phyloP scores from a whole-genome alignment of 2,113 vertebrate species.

The Zosterops hypoxanthus region DNA sequence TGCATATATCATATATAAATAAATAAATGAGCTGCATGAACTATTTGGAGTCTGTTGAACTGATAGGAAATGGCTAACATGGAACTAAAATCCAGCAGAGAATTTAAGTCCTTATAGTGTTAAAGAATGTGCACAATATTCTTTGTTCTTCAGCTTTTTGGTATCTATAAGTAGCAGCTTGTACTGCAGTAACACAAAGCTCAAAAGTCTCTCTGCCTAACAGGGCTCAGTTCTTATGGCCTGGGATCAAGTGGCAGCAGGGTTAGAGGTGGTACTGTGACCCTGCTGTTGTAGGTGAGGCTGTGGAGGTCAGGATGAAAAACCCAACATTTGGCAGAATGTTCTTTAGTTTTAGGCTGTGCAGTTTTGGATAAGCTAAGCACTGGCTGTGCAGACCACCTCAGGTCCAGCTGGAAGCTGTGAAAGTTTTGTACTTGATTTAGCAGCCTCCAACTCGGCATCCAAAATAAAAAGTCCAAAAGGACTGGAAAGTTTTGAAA shows the following conservation, averaged over 20 bases:
- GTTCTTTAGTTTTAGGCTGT: neutral
- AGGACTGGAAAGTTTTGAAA: neutral
- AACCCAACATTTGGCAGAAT: neutral
- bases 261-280: neutral
- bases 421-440: neutral
- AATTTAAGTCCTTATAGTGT: neutral
- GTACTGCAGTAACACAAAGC: neutral
- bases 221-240: neutral
- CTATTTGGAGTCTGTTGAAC: neutral
- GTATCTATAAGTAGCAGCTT: neutral
- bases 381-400: neutral
- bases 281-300: neutral
- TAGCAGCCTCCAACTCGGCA: neutral
- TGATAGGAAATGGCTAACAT: neutral
- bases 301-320: neutral
- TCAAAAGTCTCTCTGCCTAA: neutral
- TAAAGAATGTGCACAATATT: neutral
- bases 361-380: neutral
- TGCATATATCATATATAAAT: neutral
- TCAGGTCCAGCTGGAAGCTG: neutral
- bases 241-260: neutral
- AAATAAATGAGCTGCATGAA: neutral
- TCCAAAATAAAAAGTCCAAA: neutral
- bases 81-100: neutral
- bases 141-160: neutral